These are phyloP conservation scores for Malurus alboscapulatus DNA, from an alignment of 2,113 vertebrate species.

Conservation along the genomic window DNA sequence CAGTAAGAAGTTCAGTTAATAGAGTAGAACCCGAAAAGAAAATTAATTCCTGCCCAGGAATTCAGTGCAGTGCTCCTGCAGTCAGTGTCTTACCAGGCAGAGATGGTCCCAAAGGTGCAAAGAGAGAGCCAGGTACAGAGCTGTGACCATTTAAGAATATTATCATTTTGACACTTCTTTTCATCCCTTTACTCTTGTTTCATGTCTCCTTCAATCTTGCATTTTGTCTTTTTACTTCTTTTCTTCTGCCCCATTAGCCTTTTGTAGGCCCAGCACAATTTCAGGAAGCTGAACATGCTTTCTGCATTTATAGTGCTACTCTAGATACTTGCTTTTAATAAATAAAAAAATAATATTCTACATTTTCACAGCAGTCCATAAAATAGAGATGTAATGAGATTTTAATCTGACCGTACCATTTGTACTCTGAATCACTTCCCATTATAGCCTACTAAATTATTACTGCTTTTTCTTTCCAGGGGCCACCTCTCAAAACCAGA, in stretches of 20 bases:
- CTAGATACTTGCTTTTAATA: neutral
- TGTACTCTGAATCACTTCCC: neutral
- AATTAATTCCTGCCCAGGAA: neutral
- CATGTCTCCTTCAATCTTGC: neutral
- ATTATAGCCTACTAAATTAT: neutral
- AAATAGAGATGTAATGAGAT: neutral
- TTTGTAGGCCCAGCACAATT: neutral
- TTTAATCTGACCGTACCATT: neutral
- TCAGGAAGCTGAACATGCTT: neutral
- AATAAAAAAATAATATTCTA: neutral
- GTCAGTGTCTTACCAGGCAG: neutral
- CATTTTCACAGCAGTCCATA: neutral
- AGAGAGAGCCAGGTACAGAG: neutral
- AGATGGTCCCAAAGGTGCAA: neutral
- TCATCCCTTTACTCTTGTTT: neutral
- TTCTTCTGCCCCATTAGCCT: neutral
- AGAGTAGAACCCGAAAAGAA: neutral
- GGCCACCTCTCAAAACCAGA: slow-evolving; percentile 3
- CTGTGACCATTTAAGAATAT: neutral
- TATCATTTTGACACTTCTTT: neutral
- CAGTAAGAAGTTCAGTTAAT: neutral
- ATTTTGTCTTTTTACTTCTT: neutral
- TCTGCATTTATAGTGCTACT: neutral
- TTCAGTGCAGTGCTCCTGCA: neutral
- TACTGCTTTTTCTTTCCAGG: neutral